These are phyloP conservation scores for Zophobas atratus DNA, from an alignment of 1,140 invertebrate species.

Conservation along the genomic window DNA sequence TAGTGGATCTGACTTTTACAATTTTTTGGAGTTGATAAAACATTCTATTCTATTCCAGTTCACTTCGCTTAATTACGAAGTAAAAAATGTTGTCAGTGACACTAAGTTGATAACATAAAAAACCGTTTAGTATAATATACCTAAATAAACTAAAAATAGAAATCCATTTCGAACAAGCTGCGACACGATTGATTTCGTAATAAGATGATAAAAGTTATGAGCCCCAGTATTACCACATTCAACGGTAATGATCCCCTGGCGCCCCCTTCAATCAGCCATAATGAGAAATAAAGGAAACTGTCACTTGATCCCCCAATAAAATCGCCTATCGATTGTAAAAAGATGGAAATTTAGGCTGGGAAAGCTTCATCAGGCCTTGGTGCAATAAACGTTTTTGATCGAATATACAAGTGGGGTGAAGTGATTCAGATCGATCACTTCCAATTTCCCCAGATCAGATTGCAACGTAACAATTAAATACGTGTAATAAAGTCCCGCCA, in stretches of 20 bases:
- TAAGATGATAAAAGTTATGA: slow-evolving; percentile 8
- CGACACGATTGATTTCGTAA: slow-evolving; percentile 1
- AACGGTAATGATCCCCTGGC: slow-evolving; percentile 18
- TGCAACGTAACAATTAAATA: slow-evolving; percentile 31
- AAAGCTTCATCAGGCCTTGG: slow-evolving; percentile 2
- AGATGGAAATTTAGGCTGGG: neutral
- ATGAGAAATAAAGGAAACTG: slow-evolving; percentile 37
- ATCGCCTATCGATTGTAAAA: slow-evolving; percentile 28
- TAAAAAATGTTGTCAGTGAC: too few relatives aligned
- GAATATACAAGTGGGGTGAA: neutral
- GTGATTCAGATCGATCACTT: slow-evolving; percentile 12
- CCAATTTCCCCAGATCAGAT: slow-evolving; percentile 19
- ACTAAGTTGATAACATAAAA: too few relatives aligned
- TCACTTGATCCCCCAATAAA: slow-evolving; percentile 32
- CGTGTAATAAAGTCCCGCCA: slow-evolving; percentile 41
- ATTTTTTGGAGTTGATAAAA: too few relatives aligned
- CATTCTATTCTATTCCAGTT: too few relatives aligned
- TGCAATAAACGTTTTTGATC: slow-evolving; percentile 11
- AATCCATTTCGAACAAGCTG: too few relatives aligned
- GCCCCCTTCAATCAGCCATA: slow-evolving; percentile 35
- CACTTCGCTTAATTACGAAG: too few relatives aligned
- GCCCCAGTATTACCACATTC: slow-evolving; percentile 4
- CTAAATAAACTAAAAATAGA: too few relatives aligned
- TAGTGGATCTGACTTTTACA: too few relatives aligned
- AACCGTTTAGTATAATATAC: too few relatives aligned